Base-by-base conservation (phyloP, 2,797 vertebrate species). In the Harpagifer antarcticus region DNA sequence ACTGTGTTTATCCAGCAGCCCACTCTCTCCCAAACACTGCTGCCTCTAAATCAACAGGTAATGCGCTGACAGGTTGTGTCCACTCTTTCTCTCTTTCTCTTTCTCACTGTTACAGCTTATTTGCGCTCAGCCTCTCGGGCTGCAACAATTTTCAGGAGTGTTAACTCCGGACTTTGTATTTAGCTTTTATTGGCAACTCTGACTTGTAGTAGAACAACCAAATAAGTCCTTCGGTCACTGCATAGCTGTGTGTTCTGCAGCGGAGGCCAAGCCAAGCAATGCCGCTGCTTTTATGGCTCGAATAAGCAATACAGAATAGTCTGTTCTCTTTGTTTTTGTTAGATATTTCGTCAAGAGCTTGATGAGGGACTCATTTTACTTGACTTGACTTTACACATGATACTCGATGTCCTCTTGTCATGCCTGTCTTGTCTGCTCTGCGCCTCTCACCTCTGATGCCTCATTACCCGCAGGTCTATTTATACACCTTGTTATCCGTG, bases 401-500 rank as follows among this genome's bases (percentile, higher is more conserved):
- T 66, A 72, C 57, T 31, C 52, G 2, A 33, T 63, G 80, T 76
- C 78, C 62, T 78, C 72, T 73, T 40, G 76, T 63, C 62, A 20
- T 42, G 77, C 47, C 49, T 67, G 65, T 65, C 76, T 74, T 71
- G 60, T 84, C 75, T 75, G 72, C 53, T 75, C 71, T 44, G 57
- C 78, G 52, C 74, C 74, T 83, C 74, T 77, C 20, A 68, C 67
- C 76, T 60, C 65, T 23, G 80, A 82, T 61, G 78, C 78, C 66
- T 89, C 75, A 43, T 78, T 83, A 73, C 82, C 58, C 68, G 1
- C 58, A 6, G 56, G 68, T 89, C 87, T 93, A 91, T 93, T 93
- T 91, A 85, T 92, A 93, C 83, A 66, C 67, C 63, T 76, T 77
- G 81, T 88, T 89, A 90, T 88, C 89, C 60, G 42, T 57, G 79